These are phyloP conservation scores for Ochropleura plecta DNA, from an alignment of 2,888 invertebrate species.

Conservation along the genomic window DNA sequence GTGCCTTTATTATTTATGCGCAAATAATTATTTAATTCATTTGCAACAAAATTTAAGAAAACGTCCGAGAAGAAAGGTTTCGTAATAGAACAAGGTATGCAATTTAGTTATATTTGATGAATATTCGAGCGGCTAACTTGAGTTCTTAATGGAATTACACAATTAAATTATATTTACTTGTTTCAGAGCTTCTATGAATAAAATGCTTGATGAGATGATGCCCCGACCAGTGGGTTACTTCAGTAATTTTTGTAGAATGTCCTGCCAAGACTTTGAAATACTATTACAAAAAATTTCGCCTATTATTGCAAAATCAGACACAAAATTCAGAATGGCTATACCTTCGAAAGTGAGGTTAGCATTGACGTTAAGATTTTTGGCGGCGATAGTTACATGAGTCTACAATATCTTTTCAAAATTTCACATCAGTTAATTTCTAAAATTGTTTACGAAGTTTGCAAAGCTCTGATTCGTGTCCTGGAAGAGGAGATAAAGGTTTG, in stretches of 20 bases:
- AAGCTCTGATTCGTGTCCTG: constrained; percentile 4
- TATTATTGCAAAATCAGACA: constrained; percentile 1
- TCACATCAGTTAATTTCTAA: constrained; percentile 6
- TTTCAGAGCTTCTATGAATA: constrained; percentile 8
- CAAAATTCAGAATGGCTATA: neutral
- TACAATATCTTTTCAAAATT: too few species aligned
- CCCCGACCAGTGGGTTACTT: constrained; percentile 14
- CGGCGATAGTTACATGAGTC: constrained; percentile 11
- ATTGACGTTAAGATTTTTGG: constrained; percentile 6
- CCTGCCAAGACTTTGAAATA: constrained; percentile 4
- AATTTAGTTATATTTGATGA: too few species aligned
- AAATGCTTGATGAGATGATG: constrained; percentile 9
- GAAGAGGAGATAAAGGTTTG: neutral
- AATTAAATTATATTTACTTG: neutral
- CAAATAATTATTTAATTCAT: too few species aligned
- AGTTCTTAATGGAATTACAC: neutral
- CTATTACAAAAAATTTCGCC: constrained; percentile 6
- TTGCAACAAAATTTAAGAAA: too few species aligned
- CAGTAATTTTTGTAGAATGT: constrained; percentile 10
- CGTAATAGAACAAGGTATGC: too few species aligned
- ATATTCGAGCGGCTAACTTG: too few species aligned
- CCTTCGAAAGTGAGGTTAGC: constrained; percentile 6
- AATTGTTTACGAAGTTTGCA: constrained; percentile 13
- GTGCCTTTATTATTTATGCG: too few species aligned
- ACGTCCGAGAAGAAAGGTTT: too few species aligned